phyloP scores from a whole-genome alignment of 2,888 invertebrate species.

The Drosophila affinis region DNA sequence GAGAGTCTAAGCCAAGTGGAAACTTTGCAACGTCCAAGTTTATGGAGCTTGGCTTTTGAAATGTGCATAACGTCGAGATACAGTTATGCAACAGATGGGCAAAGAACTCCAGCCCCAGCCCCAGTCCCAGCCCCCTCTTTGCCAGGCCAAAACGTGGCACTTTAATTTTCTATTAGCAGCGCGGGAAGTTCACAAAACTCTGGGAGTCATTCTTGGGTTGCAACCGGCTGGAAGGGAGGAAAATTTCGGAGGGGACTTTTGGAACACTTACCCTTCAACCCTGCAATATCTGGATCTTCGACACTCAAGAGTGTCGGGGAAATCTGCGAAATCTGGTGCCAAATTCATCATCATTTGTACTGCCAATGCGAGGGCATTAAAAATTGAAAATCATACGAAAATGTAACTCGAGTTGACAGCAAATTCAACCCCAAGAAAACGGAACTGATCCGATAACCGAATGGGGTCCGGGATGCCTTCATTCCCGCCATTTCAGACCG shows the following conservation, averaged over 20 bases:
- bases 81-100: constrained; percentile 62
- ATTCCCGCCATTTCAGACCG: constrained; percentile 8
- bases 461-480: background rate
- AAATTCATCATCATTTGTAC: constrained; percentile 72
- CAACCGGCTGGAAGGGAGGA: constrained; percentile 29
- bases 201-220: background rate
- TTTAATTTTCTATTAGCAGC: constrained; percentile 72
- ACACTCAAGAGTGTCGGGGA: background rate
- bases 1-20: constrained; percentile 31
- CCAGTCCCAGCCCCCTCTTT: background rate
- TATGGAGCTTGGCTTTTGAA: constrained; percentile 66
- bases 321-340: constrained; percentile 47
- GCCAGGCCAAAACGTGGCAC: constrained; percentile 24
- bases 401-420: constrained; percentile 48
- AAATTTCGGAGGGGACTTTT: constrained; percentile 24
- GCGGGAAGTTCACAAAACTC: constrained; percentile 14
- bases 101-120: background rate
- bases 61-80: constrained; percentile 63
- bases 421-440: background rate
- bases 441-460: background rate
- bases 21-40: constrained; percentile 63
- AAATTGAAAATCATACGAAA: constrained; percentile 67
- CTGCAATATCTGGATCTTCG: background rate
- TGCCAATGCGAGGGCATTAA: constrained; percentile 61
- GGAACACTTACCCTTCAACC: constrained; percentile 13